Base-by-base conservation (phyloP, 35 echinoderm and acorn worm genomes). In the Anneissia japonica region DNA sequence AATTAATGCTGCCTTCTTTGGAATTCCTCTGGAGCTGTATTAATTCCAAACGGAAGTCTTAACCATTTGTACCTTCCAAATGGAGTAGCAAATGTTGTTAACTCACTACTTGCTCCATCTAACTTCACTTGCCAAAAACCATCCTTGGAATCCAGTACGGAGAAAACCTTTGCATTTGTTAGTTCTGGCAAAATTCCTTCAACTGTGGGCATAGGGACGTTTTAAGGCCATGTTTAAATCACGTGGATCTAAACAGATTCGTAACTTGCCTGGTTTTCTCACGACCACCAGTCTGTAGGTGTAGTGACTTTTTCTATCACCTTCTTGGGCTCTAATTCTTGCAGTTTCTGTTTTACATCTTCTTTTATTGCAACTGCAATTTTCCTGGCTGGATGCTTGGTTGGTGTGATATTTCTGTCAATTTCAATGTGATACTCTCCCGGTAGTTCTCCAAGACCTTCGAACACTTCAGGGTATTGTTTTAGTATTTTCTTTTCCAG, bases 1-100 rank as follows among this genome's bases (percentile, higher is more conserved):
- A 86, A 37, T 73, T 91, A 83, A 38, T 91, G 83, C 30, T 91
- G 83, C 36, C 82, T 76, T 86, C 89, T 85, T 75, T 91, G 89
- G 34, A 81, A 91, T 56, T 86, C 83, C 41, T 90, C 90, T 37
- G 90, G 90, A 0, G 90, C 46, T 45, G 72, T 35, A 26, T 19
- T 32, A 28, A 84, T 84, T 30, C 82, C 88, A 46, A 84, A 85
- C 19, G 76, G 77, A 45, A 87, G 74, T 74, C 78, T 72, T 33
- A 64, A 56, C 30, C 72, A 92, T 30, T 81, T 80, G 38, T 92
- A 92, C 0, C 90, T 35, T 4, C 88, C 92, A 82, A 93, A 93
- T 82, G 92, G 87, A 12, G 86, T 88, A n/a, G 75, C 41, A 34
- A 93, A 85, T 0, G 83, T 90, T 12, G 87, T 90, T 0, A 93